Evolutionary conservation across 2,888 invertebrate species (phyloP), one percentile per base, ranked within the genome.

Genomic region (Epinotia bilunana): DNA sequence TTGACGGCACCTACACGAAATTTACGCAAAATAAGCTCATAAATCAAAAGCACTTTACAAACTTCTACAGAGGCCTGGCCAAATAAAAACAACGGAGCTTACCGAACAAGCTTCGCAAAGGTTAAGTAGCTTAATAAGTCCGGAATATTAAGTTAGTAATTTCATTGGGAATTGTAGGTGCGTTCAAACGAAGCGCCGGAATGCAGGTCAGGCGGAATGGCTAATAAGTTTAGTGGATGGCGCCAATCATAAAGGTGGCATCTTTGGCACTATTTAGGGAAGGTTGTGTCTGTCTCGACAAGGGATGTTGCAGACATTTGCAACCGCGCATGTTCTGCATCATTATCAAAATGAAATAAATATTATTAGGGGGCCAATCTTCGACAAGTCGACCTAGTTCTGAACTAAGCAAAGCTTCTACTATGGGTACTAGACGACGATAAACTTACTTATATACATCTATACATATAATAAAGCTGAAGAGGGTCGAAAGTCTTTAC

Each of bases 111-210:
- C 57, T 58, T 43, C 43, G 16, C 46, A 69, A 33, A 46, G 55
- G 72, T 57, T 57, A 72, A 72, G 62, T 57, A 57, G 43, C 63
- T 72, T 72, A 57, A 55, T 20, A 57, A 64, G 58, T 63, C 43
- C 43, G 46, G 28, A 72, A 72, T 72, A 72, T 72, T 46, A 72
- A 64, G 64, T 57, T 53, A 43, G 63, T 72, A 33, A 60, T 46
- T 64, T 49, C 60, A 72, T 58, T 58, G 46, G 64, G 58, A 65
- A 49, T 64, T 58, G 57, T 64, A 58, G 72, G 58, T 72, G 72
- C 72, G 39, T 71, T 43, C 53, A 53, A 11, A 57, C 16, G 71
- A 6, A 55, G 7, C 33, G 18, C 12, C 28, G 16, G 20, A 46
- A 28, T 39, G 53, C 43, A 53, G 71, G 55, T 72, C 63, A 63